Base-by-base conservation (phyloP, 2,113 vertebrate genomes). In the Psilopogon haemacephalus region DNA sequence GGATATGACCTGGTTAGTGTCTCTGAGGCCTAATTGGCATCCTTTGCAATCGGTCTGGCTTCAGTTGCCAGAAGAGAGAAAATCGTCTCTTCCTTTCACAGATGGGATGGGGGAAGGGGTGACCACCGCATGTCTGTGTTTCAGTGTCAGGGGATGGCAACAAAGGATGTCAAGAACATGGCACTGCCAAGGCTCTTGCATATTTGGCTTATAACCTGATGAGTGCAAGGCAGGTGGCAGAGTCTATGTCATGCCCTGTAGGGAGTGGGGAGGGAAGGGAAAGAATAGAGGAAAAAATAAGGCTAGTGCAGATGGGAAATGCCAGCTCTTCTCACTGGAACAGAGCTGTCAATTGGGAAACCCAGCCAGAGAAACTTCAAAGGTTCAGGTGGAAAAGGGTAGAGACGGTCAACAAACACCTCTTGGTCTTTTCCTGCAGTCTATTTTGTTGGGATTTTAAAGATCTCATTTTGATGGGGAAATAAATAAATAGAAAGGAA, bases 121-220 rank as follows among this genome's bases (percentile, higher is more conserved):
- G 89, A 78, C 93, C 93, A 94, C 68, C 0, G 71, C 9, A 11
- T 85, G 91, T 83, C 89, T 96, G 89, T 8, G 50, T 72, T 91
- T 32, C 4, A 21, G 89, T 85, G 93, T 94, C 93, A 91, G 84
- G 87, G 94, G 93, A 96, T 83, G 69, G 94, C 79, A 96, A 96
- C 95, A 94, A 94, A 96, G 92, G 89, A 93, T 91, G 89, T 91
- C 84, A 91, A 90, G 89, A 94, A 32, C 73, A 63, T 26, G 72
- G 94, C 0, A 8, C 87, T 95, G 91, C 93, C 93, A 93, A 89
- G 82, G 64, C 52, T 0, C 89, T 92, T 73, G 89, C 82, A 89
- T 92, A 89, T 92, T 94, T 96, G 93, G 95, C 93, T 94, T 95
- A 67, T 89, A 91, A 96, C 93, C 91, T 95, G 91, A 95, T 70